These are phyloP conservation scores for Crotophaga sulcirostris DNA, from an alignment of 2,113 vertebrate genomes.

Conservation along the genomic window DNA sequence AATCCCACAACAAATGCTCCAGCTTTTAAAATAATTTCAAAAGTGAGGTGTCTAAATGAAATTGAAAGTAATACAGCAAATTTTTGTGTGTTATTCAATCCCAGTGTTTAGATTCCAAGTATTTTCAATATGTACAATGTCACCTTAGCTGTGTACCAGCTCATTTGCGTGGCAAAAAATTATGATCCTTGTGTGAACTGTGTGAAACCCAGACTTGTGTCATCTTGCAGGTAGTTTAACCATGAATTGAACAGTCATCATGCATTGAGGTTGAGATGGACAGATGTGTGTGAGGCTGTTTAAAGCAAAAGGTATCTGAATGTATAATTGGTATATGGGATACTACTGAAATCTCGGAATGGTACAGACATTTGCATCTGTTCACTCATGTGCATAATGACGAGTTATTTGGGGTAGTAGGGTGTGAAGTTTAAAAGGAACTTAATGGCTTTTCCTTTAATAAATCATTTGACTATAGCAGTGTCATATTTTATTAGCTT, in stretches of 20 bases:
- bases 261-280: not conserved
- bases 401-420: constrained; percentile 35
- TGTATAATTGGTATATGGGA: not conserved
- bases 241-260: not conserved
- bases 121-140: not conserved
- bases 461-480: constrained; percentile 71
- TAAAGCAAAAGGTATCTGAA: constrained; percentile 17
- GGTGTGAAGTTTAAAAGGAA: constrained; percentile 61
- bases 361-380: not conserved
- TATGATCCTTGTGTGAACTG: not conserved
- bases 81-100: not conserved
- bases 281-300: not conserved
- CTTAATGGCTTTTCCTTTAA: constrained; percentile 61
- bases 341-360: not conserved
- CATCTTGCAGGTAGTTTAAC: not conserved
- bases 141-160: not conserved
- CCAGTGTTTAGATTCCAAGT: not conserved
- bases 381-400: constrained; percentile 5
- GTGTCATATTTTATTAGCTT: constrained; percentile 70
- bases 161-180: not conserved
- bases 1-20: not conserved
- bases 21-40: not conserved
- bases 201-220: not conserved
- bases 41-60: not conserved
- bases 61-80: not conserved